A percentile compares a stretch with the other conserved stretches of the same genome.
Conservation (phyloP, 2,797 vertebrate genomes). For the Acanthornis magna region DNA sequence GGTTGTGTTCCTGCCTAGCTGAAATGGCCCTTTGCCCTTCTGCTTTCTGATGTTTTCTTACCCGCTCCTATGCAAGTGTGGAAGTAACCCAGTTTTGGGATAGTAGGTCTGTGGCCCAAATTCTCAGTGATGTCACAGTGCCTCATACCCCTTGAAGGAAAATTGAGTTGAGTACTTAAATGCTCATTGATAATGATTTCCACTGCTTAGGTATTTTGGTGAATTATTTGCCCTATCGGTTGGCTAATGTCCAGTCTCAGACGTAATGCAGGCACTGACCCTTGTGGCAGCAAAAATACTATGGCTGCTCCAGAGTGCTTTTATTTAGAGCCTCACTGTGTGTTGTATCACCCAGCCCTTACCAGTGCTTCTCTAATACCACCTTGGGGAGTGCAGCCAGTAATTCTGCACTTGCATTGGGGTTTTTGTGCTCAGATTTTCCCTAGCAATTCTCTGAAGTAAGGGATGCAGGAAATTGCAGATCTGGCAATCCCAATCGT, state of each 20-base stretch:
- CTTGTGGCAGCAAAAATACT: neutral
- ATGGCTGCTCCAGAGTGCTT: neutral
- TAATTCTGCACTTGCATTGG: neutral
- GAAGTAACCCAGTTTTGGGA: fast-evolving
- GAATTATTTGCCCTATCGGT: neutral
- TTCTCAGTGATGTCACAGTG: fast-evolving
- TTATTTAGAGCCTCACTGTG: neutral
- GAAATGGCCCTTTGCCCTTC: neutral
- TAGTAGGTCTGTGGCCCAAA: neutral
- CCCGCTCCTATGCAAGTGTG: neutral
- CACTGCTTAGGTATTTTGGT: neutral
- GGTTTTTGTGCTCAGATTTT: neutral
- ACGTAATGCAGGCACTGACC: neutral
- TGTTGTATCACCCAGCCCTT: neutral
- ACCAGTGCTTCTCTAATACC: neutral
- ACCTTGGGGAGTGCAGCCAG: neutral
- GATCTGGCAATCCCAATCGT: neutral
- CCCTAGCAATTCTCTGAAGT: neutral
- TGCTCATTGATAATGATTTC: neutral
- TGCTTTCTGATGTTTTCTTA: neutral
- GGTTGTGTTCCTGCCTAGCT: neutral
- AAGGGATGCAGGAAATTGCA: neutral
- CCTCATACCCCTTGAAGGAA: neutral
- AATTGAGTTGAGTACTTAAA: neutral
- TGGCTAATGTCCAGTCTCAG: neutral